Evolutionary conservation across 2,113 vertebrate genomes (phyloP).

Genomic region (Sisor rabdophorus): DNA sequence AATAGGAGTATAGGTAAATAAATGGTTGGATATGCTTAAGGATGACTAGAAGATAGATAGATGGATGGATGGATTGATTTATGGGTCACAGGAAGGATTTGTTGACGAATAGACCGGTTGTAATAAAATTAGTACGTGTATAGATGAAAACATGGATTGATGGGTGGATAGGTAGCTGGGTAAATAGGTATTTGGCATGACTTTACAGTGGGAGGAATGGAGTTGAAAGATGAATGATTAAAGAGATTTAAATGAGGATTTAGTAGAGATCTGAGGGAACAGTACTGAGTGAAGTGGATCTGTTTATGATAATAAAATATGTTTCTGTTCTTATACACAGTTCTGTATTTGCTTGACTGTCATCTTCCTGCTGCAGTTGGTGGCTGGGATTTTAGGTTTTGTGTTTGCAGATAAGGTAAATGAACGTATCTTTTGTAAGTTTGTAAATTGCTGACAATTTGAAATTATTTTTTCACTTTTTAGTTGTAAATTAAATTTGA

Average conservation of each 20-base stretch:
- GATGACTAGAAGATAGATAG: background rate
- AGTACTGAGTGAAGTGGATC: background rate
- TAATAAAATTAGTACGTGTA: background rate
- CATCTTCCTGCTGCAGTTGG: slow-evolving; percentile 86
- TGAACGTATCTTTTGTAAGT: background rate
- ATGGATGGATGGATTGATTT: background rate
- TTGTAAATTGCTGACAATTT: background rate
- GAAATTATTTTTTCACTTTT: background rate
- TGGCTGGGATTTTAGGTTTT: slow-evolving; percentile 81
- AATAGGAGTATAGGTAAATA: background rate
- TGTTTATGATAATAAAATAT: background rate
- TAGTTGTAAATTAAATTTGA: background rate
- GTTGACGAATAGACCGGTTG: no score
- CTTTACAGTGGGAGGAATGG: no score
- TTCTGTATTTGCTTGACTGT: slow-evolving; percentile 82
- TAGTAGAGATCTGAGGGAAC: background rate
- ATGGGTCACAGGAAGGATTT: background rate
- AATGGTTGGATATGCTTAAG: background rate
- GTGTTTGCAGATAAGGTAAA: slow-evolving; percentile 87
- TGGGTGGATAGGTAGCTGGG: background rate
- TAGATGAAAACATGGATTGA: background rate
- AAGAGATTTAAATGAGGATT: background rate
- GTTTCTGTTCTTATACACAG: slow-evolving; percentile 57
- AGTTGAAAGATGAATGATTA: no score
- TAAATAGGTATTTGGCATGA: no score